phyloP scores from a whole-genome alignment of 2,797 vertebrate species.

The Enteromius treurensis region DNA sequence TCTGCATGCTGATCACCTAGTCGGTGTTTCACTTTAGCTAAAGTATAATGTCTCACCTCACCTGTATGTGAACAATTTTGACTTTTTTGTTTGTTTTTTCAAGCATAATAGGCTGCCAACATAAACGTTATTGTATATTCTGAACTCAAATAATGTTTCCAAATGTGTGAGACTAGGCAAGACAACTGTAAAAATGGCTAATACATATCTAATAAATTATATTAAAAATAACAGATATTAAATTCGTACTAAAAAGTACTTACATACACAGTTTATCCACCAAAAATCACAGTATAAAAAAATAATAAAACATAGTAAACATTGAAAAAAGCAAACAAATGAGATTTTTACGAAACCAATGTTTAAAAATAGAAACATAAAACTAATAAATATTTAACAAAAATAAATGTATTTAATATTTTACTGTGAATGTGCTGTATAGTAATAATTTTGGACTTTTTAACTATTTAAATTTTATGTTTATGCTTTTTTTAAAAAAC shows the following conservation, averaged over 20 bases:
- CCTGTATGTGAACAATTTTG: no score
- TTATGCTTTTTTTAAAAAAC: neutral
- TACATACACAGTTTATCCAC: neutral
- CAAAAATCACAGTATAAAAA: neutral
- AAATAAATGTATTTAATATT: neutral
- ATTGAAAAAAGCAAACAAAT: neutral
- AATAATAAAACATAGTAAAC: neutral
- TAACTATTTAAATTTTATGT: neutral
- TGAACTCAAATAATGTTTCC: neutral
- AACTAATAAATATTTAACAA: neutral
- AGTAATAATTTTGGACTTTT: neutral
- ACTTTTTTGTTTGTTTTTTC: neutral
- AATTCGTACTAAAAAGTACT: neutral
- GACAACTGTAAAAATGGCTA: neutral
- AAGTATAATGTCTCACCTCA: neutral
- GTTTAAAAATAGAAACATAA: neutral
- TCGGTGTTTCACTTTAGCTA: neutral
- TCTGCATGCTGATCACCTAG: conserved; percentile 9
- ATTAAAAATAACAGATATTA: neutral
- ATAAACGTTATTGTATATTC: neutral
- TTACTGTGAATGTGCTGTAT: neutral
- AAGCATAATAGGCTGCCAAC: neutral
- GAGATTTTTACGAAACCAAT: neutral
- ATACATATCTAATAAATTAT: neutral
- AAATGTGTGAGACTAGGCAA: neutral